Conservation (phyloP, 2,888 invertebrate genomes). For the Terebella lapidaria region DNA sequence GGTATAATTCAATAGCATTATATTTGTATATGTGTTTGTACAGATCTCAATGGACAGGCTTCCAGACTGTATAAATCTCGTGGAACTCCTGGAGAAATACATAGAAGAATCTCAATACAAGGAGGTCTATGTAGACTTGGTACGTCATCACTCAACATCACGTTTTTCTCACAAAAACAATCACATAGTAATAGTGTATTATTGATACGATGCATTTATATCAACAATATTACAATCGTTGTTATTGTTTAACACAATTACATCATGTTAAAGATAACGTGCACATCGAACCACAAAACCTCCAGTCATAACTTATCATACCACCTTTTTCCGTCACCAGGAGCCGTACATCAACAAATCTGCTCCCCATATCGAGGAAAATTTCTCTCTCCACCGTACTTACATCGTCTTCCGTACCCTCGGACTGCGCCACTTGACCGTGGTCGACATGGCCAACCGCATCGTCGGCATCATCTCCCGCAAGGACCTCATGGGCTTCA, state of each 20-base stretch:
- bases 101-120: slow-evolving; percentile 20
- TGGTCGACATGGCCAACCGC: slow-evolving; percentile 36
- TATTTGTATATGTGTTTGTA: not conserved
- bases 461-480: slow-evolving; percentile 43
- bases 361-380: slow-evolving; percentile 31
- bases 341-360: slow-evolving; percentile 41
- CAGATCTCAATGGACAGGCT: slow-evolving; percentile 24
- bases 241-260: too few species aligned
- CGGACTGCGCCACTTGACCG: slow-evolving; percentile 43
- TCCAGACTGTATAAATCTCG: not conserved
- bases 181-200: not conserved
- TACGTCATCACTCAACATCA: slow-evolving; percentile 9
- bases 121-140: slow-evolving; percentile 23
- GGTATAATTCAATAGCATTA: not conserved
- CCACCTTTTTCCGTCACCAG: slow-evolving; percentile 12
- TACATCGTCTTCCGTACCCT: slow-evolving; percentile 42
- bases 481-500: slow-evolving; percentile 43
- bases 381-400: slow-evolving; percentile 42
- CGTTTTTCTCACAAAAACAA: not conserved
- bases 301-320: not conserved
- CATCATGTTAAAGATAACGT: too few species aligned
- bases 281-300: too few species aligned
- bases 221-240: too few species aligned
- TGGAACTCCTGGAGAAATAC: slow-evolving; percentile 23
- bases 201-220: too few species aligned